Conservation (phyloP, 2,888 invertebrate genomes). For the Acanthoscelides obtectus region DNA sequence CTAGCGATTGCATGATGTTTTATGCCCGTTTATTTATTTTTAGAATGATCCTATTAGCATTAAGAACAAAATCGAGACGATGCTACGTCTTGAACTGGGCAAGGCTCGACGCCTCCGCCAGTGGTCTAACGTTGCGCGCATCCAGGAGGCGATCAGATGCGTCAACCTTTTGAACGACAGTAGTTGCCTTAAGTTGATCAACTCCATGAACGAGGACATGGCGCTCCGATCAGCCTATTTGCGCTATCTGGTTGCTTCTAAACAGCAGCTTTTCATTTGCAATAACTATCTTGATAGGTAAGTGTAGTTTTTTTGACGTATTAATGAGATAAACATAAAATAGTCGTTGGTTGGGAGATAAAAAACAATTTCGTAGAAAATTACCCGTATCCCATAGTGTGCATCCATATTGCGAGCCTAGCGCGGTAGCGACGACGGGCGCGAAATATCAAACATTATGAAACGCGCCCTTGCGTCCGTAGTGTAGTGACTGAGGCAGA, state of each 20-base stretch:
- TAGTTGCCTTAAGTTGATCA: conserved; percentile 69
- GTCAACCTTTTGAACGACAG: conserved; percentile 64
- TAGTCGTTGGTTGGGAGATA: too few relatives aligned
- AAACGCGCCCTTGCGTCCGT: too few relatives aligned
- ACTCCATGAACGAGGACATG: conserved; percentile 72
- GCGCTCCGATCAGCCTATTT: conserved; percentile 73
- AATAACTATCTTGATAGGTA: conserved; percentile 67
- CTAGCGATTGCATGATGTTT: too few relatives aligned
- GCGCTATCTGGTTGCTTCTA: conserved; percentile 74
- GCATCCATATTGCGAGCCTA: too few relatives aligned
- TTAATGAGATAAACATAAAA: background rate
- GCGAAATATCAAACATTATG: too few relatives aligned
- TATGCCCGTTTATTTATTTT: conserved; percentile 18
- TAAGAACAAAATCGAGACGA: conserved; percentile 54
- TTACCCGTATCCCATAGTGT: too few relatives aligned
- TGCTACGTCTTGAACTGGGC: conserved; percentile 71
- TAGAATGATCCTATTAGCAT: conserved; percentile 32
- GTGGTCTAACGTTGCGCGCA: conserved; percentile 69
- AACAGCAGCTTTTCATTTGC: conserved; percentile 73
- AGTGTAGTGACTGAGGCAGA: too few relatives aligned
- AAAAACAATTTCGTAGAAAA: too few relatives aligned
- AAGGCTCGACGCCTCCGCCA: conserved; percentile 79
- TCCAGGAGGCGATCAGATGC: conserved; percentile 79
- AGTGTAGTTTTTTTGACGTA: conserved; percentile 15
- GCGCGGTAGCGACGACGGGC: too few relatives aligned